A percentile compares a stretch with the other conserved stretches of the same genome.
Conservation (phyloP, 1,140 invertebrate species). For the Acyrthosiphon pisum region DNA sequence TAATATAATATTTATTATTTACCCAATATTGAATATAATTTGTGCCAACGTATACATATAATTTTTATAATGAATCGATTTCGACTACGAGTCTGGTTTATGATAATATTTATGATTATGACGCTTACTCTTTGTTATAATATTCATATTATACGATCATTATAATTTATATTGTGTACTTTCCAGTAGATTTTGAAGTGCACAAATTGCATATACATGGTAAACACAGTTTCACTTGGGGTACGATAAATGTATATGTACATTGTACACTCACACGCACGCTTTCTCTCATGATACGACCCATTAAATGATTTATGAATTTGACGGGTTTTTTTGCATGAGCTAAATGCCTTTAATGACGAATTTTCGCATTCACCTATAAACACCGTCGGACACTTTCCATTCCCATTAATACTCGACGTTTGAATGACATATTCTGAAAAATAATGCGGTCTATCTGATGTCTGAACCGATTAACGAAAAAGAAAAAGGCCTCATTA, state of each 20-base stretch:
- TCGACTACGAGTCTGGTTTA: not conserved
- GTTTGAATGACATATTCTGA: conserved; percentile 5
- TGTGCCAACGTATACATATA: not conserved
- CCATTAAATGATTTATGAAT: conserved; percentile 53
- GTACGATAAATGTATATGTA: conserved; percentile 25
- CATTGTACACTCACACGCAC: conserved; percentile 27
- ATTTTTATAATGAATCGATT: not conserved
- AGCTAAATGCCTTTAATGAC: conserved; percentile 33
- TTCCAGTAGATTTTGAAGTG: conserved; percentile 48
- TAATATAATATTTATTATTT: too few species aligned
- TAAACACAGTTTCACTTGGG: conserved; percentile 49
- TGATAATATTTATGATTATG: not conserved
- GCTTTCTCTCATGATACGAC: conserved; percentile 47
- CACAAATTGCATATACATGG: conserved; percentile 40
- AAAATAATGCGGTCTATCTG: not conserved
- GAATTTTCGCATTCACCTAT: conserved; percentile 25
- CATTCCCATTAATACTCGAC: not conserved
- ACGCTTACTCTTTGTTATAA: not conserved
- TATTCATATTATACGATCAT: not conserved
- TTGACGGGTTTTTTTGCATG: conserved; percentile 32
- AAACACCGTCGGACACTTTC: not conserved
- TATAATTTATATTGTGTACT: conserved; percentile 34
- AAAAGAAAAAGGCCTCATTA: not conserved
- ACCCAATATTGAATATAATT: not conserved
- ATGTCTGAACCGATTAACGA: not conserved